Percentiles rank a stretch among this genome's conserved stretches.
Conservation (phyloP, 2,113 vertebrate genomes). For the Scomber japonicus region DNA sequence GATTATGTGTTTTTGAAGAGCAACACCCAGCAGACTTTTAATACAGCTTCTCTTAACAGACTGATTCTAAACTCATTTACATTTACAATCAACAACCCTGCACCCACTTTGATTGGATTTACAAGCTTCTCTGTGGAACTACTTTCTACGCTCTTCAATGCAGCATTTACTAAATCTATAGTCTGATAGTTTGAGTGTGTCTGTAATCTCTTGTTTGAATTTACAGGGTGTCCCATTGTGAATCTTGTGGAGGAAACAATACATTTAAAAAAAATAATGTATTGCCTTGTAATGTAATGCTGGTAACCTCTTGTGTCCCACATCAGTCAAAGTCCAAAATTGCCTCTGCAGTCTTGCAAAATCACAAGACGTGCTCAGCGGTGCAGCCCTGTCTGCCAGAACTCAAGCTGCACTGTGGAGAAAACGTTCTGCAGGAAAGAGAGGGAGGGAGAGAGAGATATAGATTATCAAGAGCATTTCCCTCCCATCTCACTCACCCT, state of each 20-base stretch:
- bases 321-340: conserved; percentile 44
- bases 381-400: conserved; percentile 51
- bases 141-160: conserved; percentile 1
- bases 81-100: neutral
- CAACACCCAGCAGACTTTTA: neutral
- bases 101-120: conserved; percentile 16
- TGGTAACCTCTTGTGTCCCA: neutral
- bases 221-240: neutral
- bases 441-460: conserved; percentile 6
- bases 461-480: conserved; percentile 6
- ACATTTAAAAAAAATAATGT: neutral
- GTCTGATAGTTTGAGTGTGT: neutral
- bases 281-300: neutral
- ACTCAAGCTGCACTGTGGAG: conserved; percentile 37
- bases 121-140: conserved; percentile 8
- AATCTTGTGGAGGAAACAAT: neutral
- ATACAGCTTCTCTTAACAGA: conserved; percentile 1
- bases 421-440: conserved; percentile 34
- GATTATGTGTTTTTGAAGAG: conserved; percentile 11
- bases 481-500: neutral
- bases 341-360: conserved; percentile 57
- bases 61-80: conserved; percentile 26
- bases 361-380: neutral
- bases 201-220: neutral
- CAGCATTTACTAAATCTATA: conserved; percentile 7